These are phyloP conservation scores for Corythornis madagascariensis DNA, from an alignment of 2,113 vertebrate genomes.

Conservation along the genomic window DNA sequence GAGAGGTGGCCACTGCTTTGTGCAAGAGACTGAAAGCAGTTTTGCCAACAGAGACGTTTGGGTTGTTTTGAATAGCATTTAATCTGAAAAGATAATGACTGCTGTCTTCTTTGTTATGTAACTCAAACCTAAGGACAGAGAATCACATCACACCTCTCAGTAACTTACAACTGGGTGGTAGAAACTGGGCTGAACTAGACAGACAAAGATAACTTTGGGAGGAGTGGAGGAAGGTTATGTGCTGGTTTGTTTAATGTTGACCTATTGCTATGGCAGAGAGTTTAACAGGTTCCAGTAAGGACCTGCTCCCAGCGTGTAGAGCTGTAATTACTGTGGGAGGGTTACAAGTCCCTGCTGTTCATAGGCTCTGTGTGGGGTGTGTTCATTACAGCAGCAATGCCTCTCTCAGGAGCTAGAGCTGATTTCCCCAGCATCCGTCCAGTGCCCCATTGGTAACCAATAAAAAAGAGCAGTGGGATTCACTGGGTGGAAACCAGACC, in stretches of 20 bases:
- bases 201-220: not conserved
- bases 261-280: not conserved
- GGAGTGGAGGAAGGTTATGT: not conserved
- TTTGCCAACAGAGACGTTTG: not conserved
- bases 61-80: not conserved
- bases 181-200: not conserved
- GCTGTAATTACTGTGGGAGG: slow-evolving; percentile 17
- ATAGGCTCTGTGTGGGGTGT: not conserved
- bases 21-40: not conserved
- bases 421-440: not conserved
- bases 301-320: not conserved
- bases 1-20: not conserved
- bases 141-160: not conserved
- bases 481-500: not conserved
- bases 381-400: not conserved
- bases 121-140: not conserved
- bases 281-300: not conserved
- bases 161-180: not conserved
- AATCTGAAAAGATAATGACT: slow-evolving; percentile 5
- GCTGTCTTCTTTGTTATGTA: not conserved
- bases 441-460: not conserved
- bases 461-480: not conserved
- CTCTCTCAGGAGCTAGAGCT: not conserved
- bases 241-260: not conserved
- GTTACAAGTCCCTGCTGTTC: not conserved